Conservation (phyloP, 2,888 invertebrate species). For the Boloria selene region DNA sequence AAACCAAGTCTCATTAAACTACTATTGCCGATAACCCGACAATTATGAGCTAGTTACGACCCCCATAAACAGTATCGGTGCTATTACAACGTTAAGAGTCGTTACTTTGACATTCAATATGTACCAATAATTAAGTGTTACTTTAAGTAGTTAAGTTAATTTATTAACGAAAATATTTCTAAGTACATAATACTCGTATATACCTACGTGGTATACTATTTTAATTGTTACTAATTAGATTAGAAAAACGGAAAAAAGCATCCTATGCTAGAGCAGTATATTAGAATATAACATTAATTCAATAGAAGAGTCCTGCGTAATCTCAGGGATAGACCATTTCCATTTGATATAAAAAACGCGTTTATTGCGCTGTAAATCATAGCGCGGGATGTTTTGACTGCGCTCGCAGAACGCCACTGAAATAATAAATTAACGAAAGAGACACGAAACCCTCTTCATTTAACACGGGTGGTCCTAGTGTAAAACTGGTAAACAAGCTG, state of each 20-base stretch:
- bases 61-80: conserved; percentile 40
- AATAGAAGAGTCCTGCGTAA: conserved; percentile 58
- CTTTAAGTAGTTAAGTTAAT: not conserved
- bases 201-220: no score
- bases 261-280: no score
- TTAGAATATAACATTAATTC: conserved; percentile 57
- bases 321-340: conserved; percentile 76
- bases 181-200: no score
- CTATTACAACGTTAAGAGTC: conserved; percentile 27
- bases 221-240: no score
- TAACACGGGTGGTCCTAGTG: conserved; percentile 72
- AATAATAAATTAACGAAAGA: conserved; percentile 77
- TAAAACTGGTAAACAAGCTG: conserved; percentile 41
- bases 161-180: not conserved
- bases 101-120: conserved; percentile 28
- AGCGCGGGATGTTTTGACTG: conserved; percentile 78
- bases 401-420: conserved; percentile 61
- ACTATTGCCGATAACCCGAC: conserved; percentile 62
- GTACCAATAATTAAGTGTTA: conserved; percentile 11
- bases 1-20: conserved; percentile 58
- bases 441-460: conserved; percentile 68
- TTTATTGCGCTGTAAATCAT: conserved; percentile 80
- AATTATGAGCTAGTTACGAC: conserved; percentile 58
- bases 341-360: conserved; percentile 75
- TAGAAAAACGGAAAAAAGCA: no score